Conservation (phyloP, 2,888 invertebrate genomes). For the Orchesellides sinensis region DNA sequence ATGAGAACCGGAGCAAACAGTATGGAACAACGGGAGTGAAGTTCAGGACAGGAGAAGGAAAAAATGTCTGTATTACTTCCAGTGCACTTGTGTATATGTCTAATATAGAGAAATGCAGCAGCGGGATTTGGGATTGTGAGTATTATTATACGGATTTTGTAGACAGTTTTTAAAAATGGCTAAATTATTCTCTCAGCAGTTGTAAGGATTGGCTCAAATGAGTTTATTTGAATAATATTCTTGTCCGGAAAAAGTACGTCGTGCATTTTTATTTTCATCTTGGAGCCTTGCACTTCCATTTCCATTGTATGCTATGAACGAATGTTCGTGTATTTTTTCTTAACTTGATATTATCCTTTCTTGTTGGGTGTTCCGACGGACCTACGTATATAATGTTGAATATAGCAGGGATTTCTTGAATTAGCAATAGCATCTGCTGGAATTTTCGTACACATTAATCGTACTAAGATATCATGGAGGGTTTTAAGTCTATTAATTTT, state of each 20-base stretch:
- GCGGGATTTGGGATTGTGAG: constrained; percentile 18
- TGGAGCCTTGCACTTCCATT: constrained; percentile 26
- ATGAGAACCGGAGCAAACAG: constrained; percentile 31
- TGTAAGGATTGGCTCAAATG: constrained; percentile 53
- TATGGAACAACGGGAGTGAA: neutral
- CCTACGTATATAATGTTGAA: too few species aligned
- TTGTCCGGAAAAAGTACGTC: constrained; percentile 20
- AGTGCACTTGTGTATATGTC: neutral
- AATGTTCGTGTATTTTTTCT: neutral
- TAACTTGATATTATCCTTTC: constrained; percentile 5
- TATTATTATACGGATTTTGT: neutral
- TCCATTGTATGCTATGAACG: neutral
- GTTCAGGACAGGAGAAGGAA: constrained; percentile 19
- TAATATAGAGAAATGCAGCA: constrained; percentile 8
- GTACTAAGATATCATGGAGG: too few species aligned
- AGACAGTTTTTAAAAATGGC: constrained; percentile 32
- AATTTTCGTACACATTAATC: too few species aligned
- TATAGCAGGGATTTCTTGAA: too few species aligned
- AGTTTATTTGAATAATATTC: constrained; percentile 67
- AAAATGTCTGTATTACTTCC: constrained; percentile 11
- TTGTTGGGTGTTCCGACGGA: constrained; percentile 46
- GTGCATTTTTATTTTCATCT: constrained; percentile 28
- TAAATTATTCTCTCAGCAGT: constrained; percentile 63
- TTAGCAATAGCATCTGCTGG: too few species aligned
- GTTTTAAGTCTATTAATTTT: too few species aligned